Base-by-base conservation (phyloP, 2,888 invertebrate species). In the Listrodromus nycthemerus region DNA sequence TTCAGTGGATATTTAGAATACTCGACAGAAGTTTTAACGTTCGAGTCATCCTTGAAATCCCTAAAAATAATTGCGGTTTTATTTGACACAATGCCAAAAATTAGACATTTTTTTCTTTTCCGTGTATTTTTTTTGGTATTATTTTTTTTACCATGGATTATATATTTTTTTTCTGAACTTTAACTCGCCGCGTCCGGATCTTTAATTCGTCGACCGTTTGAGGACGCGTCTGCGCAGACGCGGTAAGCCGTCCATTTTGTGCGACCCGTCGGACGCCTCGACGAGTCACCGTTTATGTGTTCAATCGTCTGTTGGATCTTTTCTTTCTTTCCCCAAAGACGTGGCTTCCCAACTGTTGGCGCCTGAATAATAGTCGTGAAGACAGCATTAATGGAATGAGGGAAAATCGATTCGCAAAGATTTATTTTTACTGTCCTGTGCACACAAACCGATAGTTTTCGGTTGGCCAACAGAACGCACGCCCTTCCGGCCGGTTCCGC, bases 401-500 rank as follows among this genome's bases (percentile, higher is more conserved):
- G 16, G 58, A 58, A 30, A 58, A 24, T 30, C 41, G 10, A 27
- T 16, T 30, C 58, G 27, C 4, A 30, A 27, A 58, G 58, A 58
- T 58, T 58, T 16, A 16, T 58, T 58, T 58, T 58, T 16, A 58
- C 24, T 30, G 16, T 58, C 58, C 58, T 16, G 16, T 30, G n/a
- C 58, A 55, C 55, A 55, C 58, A 16, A 58, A 16, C 30, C 16
- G 58, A 58, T 30, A 55, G 21, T 24, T 55, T 55, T 55, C 55
- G 41, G 13, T 13, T 13, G 41, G 13, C 41, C 50, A 7, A 30
- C 58, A 16, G 27, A 24, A 19, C 55, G 1, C 58, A 24, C 58
- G 58, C 58, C 58, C 30, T 27, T 27, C 19, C 19, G 6, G n/a
- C 30, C 30, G 58, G 16, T 13, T 30, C 30, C 16, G 13, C 58